phyloP scores from a whole-genome alignment of 2,797 vertebrate species.

The Sarcoramphus papa region DNA sequence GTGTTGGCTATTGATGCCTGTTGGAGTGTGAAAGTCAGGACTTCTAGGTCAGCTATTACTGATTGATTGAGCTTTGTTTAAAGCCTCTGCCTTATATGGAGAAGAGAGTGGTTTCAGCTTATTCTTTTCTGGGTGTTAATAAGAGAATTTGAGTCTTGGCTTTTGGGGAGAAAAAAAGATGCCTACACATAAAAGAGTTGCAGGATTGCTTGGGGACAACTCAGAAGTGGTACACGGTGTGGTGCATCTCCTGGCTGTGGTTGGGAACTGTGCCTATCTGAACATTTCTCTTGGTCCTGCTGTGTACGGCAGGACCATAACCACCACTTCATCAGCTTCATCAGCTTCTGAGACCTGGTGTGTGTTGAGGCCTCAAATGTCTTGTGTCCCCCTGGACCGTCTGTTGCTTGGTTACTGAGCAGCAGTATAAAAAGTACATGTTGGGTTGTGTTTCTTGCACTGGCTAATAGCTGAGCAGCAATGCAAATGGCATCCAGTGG shows the following conservation, averaged over 20 bases:
- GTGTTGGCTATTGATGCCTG: not conserved
- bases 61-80: not conserved
- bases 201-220: not conserved
- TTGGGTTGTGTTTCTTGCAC: not conserved
- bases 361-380: not conserved
- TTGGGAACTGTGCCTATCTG: not conserved
- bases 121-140: not conserved
- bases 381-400: not conserved
- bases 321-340: not conserved
- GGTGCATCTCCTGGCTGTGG: not conserved
- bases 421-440: accelerated
- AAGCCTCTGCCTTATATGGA: not conserved
- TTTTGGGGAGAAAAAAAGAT: not conserved
- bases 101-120: not conserved
- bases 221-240: not conserved
- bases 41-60: not conserved
- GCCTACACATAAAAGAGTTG: not conserved
- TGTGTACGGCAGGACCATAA: not conserved
- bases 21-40: not conserved
- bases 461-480: not conserved
- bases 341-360: not conserved
- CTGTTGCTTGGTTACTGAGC: not conserved
- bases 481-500: not conserved
- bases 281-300: not conserved
- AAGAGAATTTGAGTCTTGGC: not conserved